A percentile compares a stretch with the other conserved stretches of the same genome.
These are phyloP conservation scores for Calonectris borealis DNA, from an alignment of 2,113 vertebrate species.

Conservation along the genomic window DNA sequence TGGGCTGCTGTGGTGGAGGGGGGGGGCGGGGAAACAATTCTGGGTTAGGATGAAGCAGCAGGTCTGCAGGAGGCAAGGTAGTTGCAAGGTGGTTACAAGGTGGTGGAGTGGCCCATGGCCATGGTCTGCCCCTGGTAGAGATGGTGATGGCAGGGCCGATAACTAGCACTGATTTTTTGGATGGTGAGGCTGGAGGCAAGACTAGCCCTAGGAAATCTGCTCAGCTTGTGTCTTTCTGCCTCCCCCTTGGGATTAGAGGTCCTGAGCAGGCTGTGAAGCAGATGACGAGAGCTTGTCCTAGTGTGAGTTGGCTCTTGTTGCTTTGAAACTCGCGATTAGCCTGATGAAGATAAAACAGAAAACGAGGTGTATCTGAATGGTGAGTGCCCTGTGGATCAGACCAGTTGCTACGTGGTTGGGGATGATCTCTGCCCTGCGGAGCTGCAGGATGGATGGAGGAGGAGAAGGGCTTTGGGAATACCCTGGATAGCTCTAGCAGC, in stretches of 20 bases:
- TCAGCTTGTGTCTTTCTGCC: neutral
- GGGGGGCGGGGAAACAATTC: too few species aligned
- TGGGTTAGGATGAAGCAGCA: neutral
- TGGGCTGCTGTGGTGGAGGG: neutral
- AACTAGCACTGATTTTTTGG: neutral
- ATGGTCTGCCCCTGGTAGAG: neutral
- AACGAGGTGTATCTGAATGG: too few species aligned
- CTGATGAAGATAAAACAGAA: too few species aligned
- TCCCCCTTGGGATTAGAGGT: neutral
- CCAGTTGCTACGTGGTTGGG: neutral
- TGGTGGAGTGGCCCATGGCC: neutral
- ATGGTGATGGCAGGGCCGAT: neutral
- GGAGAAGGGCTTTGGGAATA: neutral
- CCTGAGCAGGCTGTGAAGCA: neutral
- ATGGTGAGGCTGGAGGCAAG: neutral
- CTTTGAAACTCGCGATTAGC: rapidly evolving
- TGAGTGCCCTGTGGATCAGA: neutral
- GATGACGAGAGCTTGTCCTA: neutral
- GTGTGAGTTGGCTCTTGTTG: rapidly evolving
- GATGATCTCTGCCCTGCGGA: neutral
- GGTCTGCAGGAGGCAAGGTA: neutral
- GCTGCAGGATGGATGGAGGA: neutral
- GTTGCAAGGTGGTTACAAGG: neutral
- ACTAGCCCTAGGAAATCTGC: neutral
- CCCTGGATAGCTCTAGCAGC: neutral